These are phyloP conservation scores for Scolanthus callimorphus DNA, from an alignment of 92 coral and sea anemone species.

Conservation along the genomic window DNA sequence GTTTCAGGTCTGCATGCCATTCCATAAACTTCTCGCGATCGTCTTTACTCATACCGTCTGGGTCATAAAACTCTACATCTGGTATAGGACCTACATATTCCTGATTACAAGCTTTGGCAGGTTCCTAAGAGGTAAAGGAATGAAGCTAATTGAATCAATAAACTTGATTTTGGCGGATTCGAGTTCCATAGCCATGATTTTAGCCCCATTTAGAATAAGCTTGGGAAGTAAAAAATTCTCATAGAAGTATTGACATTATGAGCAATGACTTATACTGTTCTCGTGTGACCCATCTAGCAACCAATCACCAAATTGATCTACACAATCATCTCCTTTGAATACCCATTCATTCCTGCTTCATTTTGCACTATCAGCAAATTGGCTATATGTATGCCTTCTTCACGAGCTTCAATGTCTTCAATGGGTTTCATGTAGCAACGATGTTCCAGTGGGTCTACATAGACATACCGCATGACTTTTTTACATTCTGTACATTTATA, in stretches of 20 bases:
- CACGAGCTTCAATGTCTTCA: conserved; percentile 23
- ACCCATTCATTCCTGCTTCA: conserved; percentile 25
- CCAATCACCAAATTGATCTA: conserved; percentile 5
- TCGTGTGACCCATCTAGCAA: background rate
- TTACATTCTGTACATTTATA: background rate
- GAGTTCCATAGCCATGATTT: conserved; percentile 22
- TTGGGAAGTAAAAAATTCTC: conserved; percentile 15
- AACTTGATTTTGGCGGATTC: conserved; percentile 14
- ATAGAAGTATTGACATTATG: conserved; percentile 23
- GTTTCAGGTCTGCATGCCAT: conserved; percentile 20
- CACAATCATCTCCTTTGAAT: conserved; percentile 8
- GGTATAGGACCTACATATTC: conserved; percentile 49
- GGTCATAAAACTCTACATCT: conserved; percentile 22
- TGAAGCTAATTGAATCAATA: conserved; percentile 30
- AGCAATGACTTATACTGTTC: conserved; percentile 3
- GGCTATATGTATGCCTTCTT: conserved; percentile 41
- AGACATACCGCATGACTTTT: background rate
- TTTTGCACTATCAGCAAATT: conserved; percentile 36
- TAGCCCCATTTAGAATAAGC: conserved; percentile 37
- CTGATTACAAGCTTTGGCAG: conserved; percentile 26
- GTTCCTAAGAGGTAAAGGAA: conserved; percentile 31
- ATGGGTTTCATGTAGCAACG: conserved; percentile 2
- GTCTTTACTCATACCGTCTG: conserved; percentile 34
- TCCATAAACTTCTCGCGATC: conserved; percentile 7
- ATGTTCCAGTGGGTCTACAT: background rate